These are phyloP conservation scores for Hydrochoerus hydrochaeris DNA, from an alignment of 2,113 vertebrate species.

Conservation along the genomic window DNA sequence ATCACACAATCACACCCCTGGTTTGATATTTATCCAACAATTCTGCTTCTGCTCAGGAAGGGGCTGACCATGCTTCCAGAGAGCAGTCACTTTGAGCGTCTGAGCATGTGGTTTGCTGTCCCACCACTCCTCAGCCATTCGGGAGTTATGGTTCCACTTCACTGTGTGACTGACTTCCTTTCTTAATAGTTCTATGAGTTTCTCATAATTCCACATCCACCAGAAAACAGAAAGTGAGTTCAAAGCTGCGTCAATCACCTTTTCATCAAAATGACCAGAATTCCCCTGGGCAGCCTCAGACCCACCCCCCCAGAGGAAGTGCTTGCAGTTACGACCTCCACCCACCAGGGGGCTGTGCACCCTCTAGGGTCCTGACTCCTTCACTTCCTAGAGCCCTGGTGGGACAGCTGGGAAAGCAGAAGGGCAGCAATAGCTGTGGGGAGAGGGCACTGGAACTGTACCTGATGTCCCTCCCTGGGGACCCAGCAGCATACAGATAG, in stretches of 20 bases:
- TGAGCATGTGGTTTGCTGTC: not conserved
- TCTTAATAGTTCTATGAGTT: not conserved
- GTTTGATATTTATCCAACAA: not conserved
- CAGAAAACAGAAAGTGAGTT: not conserved
- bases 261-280: not conserved
- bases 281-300: not conserved
- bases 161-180: not conserved
- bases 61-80: not conserved
- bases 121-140: not conserved
- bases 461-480: not conserved
- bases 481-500: not conserved
- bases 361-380: not conserved
- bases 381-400: not conserved
- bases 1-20: no score
- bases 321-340: not conserved
- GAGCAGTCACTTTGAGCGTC: not conserved
- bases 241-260: not conserved
- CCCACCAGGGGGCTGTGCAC: conserved; percentile 57
- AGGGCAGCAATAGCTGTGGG: not conserved
- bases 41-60: not conserved
- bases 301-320: not conserved
- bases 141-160: not conserved
- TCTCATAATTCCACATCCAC: not conserved
- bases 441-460: not conserved
- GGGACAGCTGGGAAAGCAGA: not conserved